phyloP scores from a whole-genome alignment of 2,113 vertebrate genomes.

The Panthera leo region DNA sequence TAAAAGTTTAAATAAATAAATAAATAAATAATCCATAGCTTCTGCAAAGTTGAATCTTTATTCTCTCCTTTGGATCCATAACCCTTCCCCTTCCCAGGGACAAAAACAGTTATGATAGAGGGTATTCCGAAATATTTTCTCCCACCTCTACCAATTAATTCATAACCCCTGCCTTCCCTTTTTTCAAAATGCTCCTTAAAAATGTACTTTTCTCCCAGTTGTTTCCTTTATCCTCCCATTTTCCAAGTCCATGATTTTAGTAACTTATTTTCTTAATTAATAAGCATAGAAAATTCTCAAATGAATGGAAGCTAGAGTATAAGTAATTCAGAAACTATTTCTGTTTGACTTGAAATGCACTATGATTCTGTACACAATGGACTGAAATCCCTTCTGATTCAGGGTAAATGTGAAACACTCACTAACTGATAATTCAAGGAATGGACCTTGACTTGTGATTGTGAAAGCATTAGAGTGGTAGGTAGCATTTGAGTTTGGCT shows the following conservation, averaged over 20 bases:
- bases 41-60: not conserved
- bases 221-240: not conserved
- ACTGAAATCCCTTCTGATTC: not conserved
- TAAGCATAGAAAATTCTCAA: not conserved
- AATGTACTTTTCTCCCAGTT: not conserved
- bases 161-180: not conserved
- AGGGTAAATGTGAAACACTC: not conserved
- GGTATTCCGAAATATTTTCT: not conserved
- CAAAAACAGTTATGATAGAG: not conserved
- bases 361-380: not conserved
- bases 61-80: not conserved
- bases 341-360: not conserved
- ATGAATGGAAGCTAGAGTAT: not conserved
- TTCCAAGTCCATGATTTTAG: slow-evolving; percentile 15
- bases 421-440: not conserved
- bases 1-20: not conserved
- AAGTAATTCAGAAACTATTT: not conserved
- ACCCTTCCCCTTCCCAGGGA: not conserved
- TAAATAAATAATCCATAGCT: not conserved
- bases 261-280: slow-evolving; percentile 10
- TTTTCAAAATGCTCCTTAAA: slow-evolving; percentile 1
- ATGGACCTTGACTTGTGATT: not conserved
- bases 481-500: not conserved
- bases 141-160: not conserved
- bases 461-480: not conserved